Conservation (phyloP, 2,888 invertebrate species). For the Callosobruchus maculatus region DNA sequence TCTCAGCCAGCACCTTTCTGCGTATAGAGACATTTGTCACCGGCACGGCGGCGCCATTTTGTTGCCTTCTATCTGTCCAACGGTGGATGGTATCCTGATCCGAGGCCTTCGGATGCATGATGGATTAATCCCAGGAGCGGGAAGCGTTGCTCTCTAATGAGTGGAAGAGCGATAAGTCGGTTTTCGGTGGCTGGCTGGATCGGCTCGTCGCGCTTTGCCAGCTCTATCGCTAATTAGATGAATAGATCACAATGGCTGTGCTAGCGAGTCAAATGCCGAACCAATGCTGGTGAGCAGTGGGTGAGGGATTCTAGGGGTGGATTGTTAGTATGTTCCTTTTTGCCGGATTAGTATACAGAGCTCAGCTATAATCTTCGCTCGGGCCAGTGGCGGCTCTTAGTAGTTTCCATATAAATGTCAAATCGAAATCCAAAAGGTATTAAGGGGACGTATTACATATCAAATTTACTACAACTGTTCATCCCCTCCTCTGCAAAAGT, state of each 20-base stretch:
- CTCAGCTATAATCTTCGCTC: background rate
- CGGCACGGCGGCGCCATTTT: too few species aligned
- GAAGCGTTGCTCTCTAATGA: conserved; percentile 43
- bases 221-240: conserved; percentile 47
- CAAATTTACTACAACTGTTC: too few species aligned
- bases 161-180: conserved; percentile 50
- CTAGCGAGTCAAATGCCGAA: conserved; percentile 5
- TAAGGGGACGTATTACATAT: too few species aligned
- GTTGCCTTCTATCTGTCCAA: conserved; percentile 20
- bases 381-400: too few species aligned
- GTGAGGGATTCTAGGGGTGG: background rate
- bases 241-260: conserved; percentile 45
- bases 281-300: background rate
- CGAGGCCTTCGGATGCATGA: background rate
- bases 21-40: background rate
- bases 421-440: too few species aligned
- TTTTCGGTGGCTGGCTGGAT: background rate
- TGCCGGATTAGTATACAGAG: background rate
- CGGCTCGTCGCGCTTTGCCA: background rate
- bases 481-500: too few species aligned
- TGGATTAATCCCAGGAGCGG: conserved; percentile 15
- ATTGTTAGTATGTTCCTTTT: background rate
- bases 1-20: too few species aligned
- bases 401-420: too few species aligned
- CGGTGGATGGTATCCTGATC: conserved; percentile 13